Conservation (phyloP, 2,113 vertebrate genomes). For the Bubalus kerabau region DNA sequence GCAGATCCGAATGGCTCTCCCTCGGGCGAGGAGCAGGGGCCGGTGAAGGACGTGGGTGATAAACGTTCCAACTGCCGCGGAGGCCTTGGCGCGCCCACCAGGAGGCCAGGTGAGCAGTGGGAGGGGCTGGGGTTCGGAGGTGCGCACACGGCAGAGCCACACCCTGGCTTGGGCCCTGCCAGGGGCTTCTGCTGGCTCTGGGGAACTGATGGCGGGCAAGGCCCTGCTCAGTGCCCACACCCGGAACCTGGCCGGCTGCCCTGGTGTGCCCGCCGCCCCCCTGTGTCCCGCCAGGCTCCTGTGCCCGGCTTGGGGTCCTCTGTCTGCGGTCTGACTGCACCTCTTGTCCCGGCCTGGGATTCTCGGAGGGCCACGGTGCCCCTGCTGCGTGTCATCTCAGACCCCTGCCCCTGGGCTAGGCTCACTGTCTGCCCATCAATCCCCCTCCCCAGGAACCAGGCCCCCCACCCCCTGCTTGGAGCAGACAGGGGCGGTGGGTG, state of each 20-base stretch:
- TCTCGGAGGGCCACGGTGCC: not conserved
- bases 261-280: accelerated
- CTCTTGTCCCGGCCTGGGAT: not conserved
- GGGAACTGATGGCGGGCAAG: not conserved
- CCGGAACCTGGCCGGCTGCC: not conserved
- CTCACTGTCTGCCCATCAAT: too few species aligned
- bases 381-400: not conserved
- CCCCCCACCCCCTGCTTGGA: not conserved
- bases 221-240: not conserved
- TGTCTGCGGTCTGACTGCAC: too few species aligned
- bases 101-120: not conserved
- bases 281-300: accelerated
- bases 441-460: too few species aligned
- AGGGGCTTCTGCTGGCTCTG: not conserved
- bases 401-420: not conserved
- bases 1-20: constrained; percentile 77
- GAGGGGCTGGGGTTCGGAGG: not conserved
- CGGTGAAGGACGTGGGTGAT: constrained; percentile 75
- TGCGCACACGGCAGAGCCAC: accelerated
- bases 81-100: not conserved
- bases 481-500: not conserved
- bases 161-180: accelerated
- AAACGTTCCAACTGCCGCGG: not conserved
- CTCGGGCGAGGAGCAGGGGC: constrained; percentile 63
- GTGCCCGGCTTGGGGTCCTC: not conserved